These are phyloP conservation scores for Heliconius hermathena DNA, from an alignment of 1,140 invertebrate genomes.

Conservation along the genomic window DNA sequence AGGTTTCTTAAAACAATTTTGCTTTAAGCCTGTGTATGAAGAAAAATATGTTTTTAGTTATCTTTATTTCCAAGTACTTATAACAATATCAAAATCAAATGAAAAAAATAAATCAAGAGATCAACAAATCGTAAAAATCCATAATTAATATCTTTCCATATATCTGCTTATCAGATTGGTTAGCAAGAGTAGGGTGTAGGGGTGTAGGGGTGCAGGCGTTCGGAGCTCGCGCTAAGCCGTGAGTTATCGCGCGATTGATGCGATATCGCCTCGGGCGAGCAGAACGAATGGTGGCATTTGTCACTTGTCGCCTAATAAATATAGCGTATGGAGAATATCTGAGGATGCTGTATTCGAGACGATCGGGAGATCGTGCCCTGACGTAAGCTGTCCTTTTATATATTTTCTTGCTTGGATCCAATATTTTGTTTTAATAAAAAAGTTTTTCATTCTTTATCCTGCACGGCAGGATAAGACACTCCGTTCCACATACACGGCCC, in stretches of 20 bases:
- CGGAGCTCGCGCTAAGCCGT: conserved; percentile 14
- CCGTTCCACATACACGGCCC: too few species aligned
- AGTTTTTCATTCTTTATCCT: too few species aligned
- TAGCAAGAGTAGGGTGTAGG: not conserved
- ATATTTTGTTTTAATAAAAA: not conserved
- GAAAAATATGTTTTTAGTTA: too few species aligned
- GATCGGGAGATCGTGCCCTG: not conserved
- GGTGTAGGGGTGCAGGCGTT: not conserved
- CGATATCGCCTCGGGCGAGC: conserved; percentile 24
- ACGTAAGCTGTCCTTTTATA: not conserved
- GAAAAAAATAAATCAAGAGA: not conserved
- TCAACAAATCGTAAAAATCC: not conserved
- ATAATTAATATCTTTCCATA: not conserved
- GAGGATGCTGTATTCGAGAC: conserved; percentile 22
- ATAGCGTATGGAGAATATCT: conserved; percentile 29
- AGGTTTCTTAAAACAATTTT: too few species aligned
- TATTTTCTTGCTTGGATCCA: not conserved
- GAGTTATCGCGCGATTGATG: conserved; percentile 26
- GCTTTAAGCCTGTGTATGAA: too few species aligned
- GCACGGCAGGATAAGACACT: too few species aligned
- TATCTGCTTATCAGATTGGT: conserved; percentile 16
- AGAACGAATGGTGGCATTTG: conserved; percentile 27
- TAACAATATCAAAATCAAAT: too few species aligned
- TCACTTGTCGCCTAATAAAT: conserved; percentile 31
- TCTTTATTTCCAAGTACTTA: too few species aligned